Percentiles rank a stretch among this genome's conserved stretches.
These are phyloP conservation scores for Sebastes oblongus DNA, from an alignment of 2,797 vertebrate genomes.

Conservation along the genomic window DNA sequence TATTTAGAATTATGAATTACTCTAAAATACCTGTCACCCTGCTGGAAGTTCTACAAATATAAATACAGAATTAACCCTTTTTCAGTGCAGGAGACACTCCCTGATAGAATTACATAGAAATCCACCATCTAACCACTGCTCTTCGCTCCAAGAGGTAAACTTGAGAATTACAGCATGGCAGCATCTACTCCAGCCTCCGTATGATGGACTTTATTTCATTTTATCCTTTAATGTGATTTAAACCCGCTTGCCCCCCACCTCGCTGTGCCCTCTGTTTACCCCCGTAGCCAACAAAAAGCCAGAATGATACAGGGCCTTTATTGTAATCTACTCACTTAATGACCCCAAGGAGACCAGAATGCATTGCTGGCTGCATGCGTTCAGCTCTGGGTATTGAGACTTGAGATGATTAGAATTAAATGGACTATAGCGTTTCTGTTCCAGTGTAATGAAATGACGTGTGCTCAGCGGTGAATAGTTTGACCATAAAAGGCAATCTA, in stretches of 20 bases:
- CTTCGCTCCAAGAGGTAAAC: background rate
- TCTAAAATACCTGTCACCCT: background rate
- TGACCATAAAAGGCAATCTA: slow-evolving; percentile 69
- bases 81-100: background rate
- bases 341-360: slow-evolving; percentile 10
- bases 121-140: background rate
- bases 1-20: background rate
- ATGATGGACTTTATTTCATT: slow-evolving; percentile 18
- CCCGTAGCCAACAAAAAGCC: slow-evolving; percentile 14
- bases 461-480: slow-evolving; percentile 41
- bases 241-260: background rate
- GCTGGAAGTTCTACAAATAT: background rate
- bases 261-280: background rate
- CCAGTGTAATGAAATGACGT: background rate
- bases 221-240: slow-evolving; percentile 26
- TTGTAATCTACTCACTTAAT: slow-evolving; percentile 33
- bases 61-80: background rate
- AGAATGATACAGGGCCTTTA: slow-evolving; percentile 21
- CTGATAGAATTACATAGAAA: background rate
- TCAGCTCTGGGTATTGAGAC: background rate
- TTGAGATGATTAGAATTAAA: slow-evolving; percentile 1
- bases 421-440: background rate
- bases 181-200: background rate
- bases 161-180: background rate
- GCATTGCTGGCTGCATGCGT: background rate